A percentile compares a stretch with the other conserved stretches of the same genome.
Evolutionary conservation across 2,797 vertebrate species (phyloP).

Genomic region (Pseudomugil tenellus): DNA sequence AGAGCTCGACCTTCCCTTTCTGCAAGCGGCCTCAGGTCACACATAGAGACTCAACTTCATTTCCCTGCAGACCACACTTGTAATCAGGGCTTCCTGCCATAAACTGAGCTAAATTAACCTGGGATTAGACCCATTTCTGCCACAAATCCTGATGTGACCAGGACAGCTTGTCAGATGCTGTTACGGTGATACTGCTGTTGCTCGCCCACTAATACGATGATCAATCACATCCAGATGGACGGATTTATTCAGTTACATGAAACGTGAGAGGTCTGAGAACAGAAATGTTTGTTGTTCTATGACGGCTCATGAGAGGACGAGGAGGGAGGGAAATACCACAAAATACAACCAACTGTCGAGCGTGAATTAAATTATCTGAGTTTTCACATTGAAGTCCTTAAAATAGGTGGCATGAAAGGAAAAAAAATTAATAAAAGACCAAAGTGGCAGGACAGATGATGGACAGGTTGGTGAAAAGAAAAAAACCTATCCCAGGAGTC

Average conservation of each 20-base stretch:
- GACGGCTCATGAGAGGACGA: neutral
- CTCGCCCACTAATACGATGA: conserved; percentile 41
- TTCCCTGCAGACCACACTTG: conserved; percentile 63
- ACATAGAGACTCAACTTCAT: conserved; percentile 54
- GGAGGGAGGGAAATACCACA: neutral
- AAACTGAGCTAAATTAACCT: conserved; percentile 54
- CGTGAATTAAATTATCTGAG: neutral
- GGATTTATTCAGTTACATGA: conserved; percentile 35
- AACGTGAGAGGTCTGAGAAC: conserved; percentile 41
- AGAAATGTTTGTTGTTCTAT: conserved; percentile 21
- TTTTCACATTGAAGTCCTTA: neutral
- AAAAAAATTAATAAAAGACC: neutral
- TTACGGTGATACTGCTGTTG: conserved; percentile 24
- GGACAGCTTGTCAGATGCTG: conserved; percentile 32
- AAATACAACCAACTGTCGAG: neutral
- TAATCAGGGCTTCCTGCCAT: conserved; percentile 76
- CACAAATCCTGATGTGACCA: conserved; percentile 27
- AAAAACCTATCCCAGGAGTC: neutral
- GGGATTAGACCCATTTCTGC: conserved; percentile 47
- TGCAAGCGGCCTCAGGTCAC: conserved; percentile 62
- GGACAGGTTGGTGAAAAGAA: neutral
- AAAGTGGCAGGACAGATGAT: neutral
- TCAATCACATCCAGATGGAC: conserved; percentile 59
- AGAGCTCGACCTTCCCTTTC: conserved; percentile 71
- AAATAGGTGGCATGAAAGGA: neutral